A percentile compares a stretch with the other conserved stretches of the same genome.
phyloP scores from a whole-genome alignment of 2,113 vertebrate species.

The Petaurus breviceps region DNA sequence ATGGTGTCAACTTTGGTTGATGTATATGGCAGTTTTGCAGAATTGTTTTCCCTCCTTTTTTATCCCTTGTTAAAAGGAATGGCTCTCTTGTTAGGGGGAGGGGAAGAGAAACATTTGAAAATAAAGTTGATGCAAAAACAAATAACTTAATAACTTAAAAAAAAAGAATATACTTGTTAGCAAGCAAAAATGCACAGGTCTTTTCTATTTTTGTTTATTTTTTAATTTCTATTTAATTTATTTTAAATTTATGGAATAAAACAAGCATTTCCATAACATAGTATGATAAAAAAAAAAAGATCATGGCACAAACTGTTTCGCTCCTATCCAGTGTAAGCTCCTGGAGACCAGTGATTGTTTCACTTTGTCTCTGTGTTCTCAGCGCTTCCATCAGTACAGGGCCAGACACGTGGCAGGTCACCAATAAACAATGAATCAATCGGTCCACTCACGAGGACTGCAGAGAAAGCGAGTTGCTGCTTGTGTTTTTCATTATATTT shows the following conservation, averaged over 20 bases:
- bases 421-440: neutral
- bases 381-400: neutral
- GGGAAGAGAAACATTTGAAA: neutral
- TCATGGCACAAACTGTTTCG: neutral
- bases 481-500: constrained; percentile 39
- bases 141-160: constrained; percentile 17
- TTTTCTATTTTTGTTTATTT: neutral
- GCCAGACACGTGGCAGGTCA: neutral
- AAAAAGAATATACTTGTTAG: neutral
- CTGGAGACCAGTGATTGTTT: neutral
- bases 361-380: neutral
- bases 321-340: neutral
- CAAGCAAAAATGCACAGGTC: constrained; percentile 2
- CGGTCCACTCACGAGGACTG: neutral
- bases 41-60: neutral
- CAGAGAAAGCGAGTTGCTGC: constrained; percentile 5
- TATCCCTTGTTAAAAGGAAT: neutral
- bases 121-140: neutral
- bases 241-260: no score
- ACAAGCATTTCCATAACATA: no score
- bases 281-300: no score
- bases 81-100: neutral
- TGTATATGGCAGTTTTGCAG: neutral
- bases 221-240: constrained; percentile 3
- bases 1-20: neutral